Conservation (phyloP, 30 jellyfish, hydroid and myxozoan species). For the Aurelia coerulea region DNA sequence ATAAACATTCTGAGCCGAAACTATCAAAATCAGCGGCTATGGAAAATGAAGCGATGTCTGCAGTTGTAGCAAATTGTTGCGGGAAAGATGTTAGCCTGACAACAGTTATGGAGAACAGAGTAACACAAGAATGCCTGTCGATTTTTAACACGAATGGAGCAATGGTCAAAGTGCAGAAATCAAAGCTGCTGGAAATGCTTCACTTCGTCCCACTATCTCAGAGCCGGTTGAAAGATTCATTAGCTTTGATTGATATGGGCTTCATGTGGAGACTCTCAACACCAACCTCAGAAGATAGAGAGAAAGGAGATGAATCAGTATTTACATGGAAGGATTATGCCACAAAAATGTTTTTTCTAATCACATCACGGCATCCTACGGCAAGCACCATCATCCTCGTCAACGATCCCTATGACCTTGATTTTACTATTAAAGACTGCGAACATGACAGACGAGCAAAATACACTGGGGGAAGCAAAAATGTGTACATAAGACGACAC, state of each 20-base stretch:
- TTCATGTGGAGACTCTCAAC: too few species aligned
- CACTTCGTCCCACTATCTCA: too few species aligned
- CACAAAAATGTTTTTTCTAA: too few species aligned
- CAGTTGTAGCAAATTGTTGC: constrained; percentile 54
- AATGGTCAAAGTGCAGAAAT: constrained; percentile 43
- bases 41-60: too few species aligned
- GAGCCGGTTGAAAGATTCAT: too few species aligned
- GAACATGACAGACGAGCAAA: constrained; percentile 44
- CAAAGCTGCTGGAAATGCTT: too few species aligned
- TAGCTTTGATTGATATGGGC: too few species aligned
- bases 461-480: constrained; percentile 32
- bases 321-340: too few species aligned
- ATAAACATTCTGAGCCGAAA: constrained; percentile 41
- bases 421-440: constrained; percentile 14
- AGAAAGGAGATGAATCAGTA: too few species aligned
- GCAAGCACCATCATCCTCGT: constrained; percentile 52
- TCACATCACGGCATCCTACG: constrained; percentile 1
- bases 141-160: constrained; percentile 49
- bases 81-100: constrained; percentile 45
- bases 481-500: constrained; percentile 16
- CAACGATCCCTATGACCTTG: constrained; percentile 57
- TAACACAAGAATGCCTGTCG: constrained; percentile 59
- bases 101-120: constrained; percentile 54
- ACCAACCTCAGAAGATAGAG: too few species aligned
- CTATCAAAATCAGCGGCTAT: too few species aligned